A percentile compares a stretch with the other conserved stretches of the same genome.
Conservation (phyloP, 2,888 invertebrate species). For the Drosophila nigricruria region DNA sequence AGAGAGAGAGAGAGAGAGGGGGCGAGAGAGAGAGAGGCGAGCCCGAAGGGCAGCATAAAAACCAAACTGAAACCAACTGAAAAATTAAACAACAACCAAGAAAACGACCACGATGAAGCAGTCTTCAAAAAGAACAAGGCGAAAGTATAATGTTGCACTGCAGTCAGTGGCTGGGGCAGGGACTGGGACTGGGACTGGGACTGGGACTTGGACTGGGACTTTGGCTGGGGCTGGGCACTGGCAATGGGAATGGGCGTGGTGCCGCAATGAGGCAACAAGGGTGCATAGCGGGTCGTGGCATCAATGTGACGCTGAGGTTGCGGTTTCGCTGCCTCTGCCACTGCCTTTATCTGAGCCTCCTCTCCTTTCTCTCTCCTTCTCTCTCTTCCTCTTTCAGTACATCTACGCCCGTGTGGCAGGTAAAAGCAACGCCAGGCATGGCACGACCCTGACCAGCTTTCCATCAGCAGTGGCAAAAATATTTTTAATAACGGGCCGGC, state of each 20-base stretch:
- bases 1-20: neutral
- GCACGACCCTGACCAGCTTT: constrained; percentile 57
- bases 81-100: constrained; percentile 61
- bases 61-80: constrained; percentile 62
- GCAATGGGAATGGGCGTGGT: constrained; percentile 1
- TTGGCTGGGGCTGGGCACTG: neutral
- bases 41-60: constrained; percentile 33
- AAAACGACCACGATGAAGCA: constrained; percentile 49
- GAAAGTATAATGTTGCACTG: constrained; percentile 59
- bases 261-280: constrained; percentile 7
- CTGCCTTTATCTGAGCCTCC: neutral
- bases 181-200: neutral
- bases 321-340: constrained; percentile 21
- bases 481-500: constrained; percentile 69
- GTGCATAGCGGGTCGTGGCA: constrained; percentile 35
- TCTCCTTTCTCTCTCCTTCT: neutral
- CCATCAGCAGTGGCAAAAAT: constrained; percentile 57
- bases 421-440: constrained; percentile 27
- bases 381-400: neutral
- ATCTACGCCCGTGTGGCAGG: constrained; percentile 28
- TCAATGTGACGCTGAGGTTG: constrained; percentile 60
- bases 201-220: neutral
- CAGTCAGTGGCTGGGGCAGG: neutral
- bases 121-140: constrained; percentile 53
- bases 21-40: neutral